Percentiles rank a stretch among this genome's conserved stretches.
phyloP scores from a whole-genome alignment of 2,797 vertebrate genomes.

The Sebastolobus altivelis region DNA sequence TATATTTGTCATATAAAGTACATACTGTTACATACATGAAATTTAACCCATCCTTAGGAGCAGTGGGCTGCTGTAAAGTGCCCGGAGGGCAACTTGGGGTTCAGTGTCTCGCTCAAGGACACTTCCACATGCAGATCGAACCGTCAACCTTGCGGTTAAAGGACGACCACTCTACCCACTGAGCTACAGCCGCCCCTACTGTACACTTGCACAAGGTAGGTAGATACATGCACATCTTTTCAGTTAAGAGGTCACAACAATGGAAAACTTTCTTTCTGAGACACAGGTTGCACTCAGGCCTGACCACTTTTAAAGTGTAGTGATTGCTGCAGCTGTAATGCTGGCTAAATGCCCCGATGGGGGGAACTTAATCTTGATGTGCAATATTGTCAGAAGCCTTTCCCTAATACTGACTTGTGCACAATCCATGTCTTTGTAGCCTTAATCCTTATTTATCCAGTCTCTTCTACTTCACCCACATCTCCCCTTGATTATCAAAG shows the following conservation, averaged over 20 bases:
- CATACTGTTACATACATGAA: neutral
- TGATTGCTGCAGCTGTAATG: conserved; percentile 13
- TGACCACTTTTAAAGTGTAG: neutral
- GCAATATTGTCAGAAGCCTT: conserved; percentile 38
- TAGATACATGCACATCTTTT: neutral
- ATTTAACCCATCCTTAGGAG: neutral
- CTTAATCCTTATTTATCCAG: conserved; percentile 59
- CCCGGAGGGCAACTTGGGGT: neutral
- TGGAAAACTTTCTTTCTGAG: neutral
- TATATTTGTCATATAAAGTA: neutral
- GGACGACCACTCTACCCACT: no score
- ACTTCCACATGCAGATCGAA: no score
- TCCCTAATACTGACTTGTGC: conserved; percentile 29
- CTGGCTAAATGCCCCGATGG: conserved; percentile 22
- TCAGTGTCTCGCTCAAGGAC: neutral
- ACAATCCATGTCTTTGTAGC: conserved; percentile 53
- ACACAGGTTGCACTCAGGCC: neutral
- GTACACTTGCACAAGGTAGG: neutral
- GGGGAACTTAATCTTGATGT: conserved; percentile 35
- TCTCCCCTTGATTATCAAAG: conserved; percentile 47
- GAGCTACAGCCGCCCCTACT: neutral
- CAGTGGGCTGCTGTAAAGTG: neutral
- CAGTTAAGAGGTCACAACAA: neutral
- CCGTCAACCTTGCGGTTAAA: no score
- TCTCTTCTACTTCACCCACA: conserved; percentile 32